These are phyloP conservation scores for Polydrusus pterygomalis DNA, from an alignment of 2,888 invertebrate genomes.

Conservation along the genomic window DNA sequence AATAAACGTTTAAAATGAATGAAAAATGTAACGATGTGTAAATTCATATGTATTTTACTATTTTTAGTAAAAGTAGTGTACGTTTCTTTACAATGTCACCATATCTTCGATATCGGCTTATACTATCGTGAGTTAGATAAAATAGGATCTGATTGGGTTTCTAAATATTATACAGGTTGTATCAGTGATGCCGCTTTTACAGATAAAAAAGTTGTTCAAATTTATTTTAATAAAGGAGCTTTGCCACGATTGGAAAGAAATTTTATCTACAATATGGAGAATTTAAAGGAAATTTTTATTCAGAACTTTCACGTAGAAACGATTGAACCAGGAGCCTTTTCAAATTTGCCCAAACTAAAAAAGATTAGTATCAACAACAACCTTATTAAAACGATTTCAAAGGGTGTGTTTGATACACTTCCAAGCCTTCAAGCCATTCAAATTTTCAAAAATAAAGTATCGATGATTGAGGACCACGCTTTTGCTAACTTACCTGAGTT, in stretches of 20 bases:
- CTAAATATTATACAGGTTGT: neutral
- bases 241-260: neutral
- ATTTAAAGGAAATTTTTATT: neutral
- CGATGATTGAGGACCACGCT: neutral
- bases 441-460: neutral
- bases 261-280: neutral
- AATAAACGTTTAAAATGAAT: neutral
- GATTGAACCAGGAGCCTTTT: too few relatives aligned
- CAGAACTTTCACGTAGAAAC: too few relatives aligned
- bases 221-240: neutral
- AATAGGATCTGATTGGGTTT: neutral
- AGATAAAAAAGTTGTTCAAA: neutral
- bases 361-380: too few relatives aligned
- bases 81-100: too few relatives aligned
- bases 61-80: neutral
- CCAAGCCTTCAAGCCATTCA: neutral
- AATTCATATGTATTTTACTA: neutral
- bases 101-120: too few relatives aligned
- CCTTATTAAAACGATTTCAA: too few relatives aligned
- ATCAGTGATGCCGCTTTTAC: neutral
- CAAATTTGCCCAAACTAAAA: too few relatives aligned
- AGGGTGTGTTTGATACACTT: too few relatives aligned
- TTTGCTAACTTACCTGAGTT: conserved; percentile 12
- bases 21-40: too few relatives aligned
- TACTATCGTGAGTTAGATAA: too few relatives aligned